Percentiles rank a stretch among this genome's conserved stretches.
These are phyloP conservation scores for Herminia tarsipennalis DNA, from an alignment of 2,888 invertebrate genomes.

Conservation along the genomic window DNA sequence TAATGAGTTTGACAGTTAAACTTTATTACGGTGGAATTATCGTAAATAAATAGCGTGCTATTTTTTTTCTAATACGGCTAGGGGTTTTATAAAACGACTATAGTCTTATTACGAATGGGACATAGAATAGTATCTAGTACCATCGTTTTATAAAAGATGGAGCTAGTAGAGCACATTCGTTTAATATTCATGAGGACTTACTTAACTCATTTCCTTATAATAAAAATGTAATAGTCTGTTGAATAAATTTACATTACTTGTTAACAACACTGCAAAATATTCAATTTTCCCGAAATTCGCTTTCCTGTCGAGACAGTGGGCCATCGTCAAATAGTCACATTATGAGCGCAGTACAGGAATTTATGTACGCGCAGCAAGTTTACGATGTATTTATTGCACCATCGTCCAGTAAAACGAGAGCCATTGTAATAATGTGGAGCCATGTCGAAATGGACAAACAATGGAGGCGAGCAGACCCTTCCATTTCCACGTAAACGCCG, in stretches of 20 bases:
- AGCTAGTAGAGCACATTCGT: constrained; percentile 31
- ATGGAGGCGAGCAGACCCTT: constrained; percentile 55
- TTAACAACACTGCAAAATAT: constrained; percentile 1
- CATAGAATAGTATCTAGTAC: too few species aligned
- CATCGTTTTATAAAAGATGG: constrained; percentile 48
- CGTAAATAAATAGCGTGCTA: too few species aligned
- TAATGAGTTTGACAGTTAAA: too few species aligned
- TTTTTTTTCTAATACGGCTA: too few species aligned
- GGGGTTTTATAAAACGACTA: too few species aligned
- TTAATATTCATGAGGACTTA: constrained; percentile 23
- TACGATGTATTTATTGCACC: constrained; percentile 65
- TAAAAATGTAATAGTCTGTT: constrained; percentile 8
- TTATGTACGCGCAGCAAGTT: constrained; percentile 61
- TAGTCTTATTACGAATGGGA: too few species aligned
- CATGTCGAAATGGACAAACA: constrained; percentile 64
- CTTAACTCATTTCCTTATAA: constrained; percentile 12
- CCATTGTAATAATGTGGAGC: constrained; percentile 55
- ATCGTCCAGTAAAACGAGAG: constrained; percentile 51
- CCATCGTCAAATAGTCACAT: constrained; percentile 52
- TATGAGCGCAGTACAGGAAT: constrained; percentile 51
- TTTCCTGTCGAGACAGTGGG: constrained; percentile 20
- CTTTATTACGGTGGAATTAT: too few species aligned
- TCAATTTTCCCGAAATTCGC: constrained; percentile 5
- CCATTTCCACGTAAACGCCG: constrained; percentile 62
- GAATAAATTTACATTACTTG: constrained; percentile 3